A percentile compares a stretch with the other conserved stretches of the same genome.
These are phyloP conservation scores for Siphlonurus alternatus DNA, from an alignment of 2,888 invertebrate species.

Conservation along the genomic window DNA sequence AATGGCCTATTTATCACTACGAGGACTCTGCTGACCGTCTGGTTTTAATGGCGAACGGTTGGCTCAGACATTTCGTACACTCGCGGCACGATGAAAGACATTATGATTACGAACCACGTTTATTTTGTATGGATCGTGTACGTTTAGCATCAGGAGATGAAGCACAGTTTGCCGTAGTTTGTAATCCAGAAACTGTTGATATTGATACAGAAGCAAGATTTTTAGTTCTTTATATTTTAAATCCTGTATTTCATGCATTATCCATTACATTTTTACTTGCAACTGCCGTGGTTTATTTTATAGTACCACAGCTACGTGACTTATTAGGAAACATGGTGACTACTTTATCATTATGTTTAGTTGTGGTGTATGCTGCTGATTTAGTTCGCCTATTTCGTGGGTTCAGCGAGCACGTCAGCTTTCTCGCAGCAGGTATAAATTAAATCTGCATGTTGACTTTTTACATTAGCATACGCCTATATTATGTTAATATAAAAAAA, in stretches of 20 bases:
- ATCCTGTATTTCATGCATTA: constrained; percentile 58
- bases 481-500: neutral
- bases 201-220: neutral
- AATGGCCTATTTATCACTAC: constrained; percentile 48
- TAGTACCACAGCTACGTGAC: constrained; percentile 65
- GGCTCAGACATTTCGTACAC: constrained; percentile 53
- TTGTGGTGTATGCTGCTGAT: constrained; percentile 59
- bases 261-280: constrained; percentile 50
- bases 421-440: constrained; percentile 51
- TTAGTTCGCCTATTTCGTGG: constrained; percentile 64
- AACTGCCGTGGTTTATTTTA: constrained; percentile 64
- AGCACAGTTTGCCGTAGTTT: constrained; percentile 53
- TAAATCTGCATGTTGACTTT: too few relatives aligned
- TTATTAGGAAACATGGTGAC: constrained; percentile 72
- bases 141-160: constrained; percentile 32
- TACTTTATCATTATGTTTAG: constrained; percentile 60
- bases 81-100: constrained; percentile 24
- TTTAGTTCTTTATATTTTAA: neutral
- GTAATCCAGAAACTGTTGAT: constrained; percentile 39
- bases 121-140: constrained; percentile 72
- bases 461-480: too few relatives aligned
- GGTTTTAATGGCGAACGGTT: constrained; percentile 48
- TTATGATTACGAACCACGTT: constrained; percentile 53
- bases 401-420: constrained; percentile 61
- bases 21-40: constrained; percentile 40